phyloP scores from a whole-genome alignment of 2,888 invertebrate genomes.

The Clanis bilineata region DNA sequence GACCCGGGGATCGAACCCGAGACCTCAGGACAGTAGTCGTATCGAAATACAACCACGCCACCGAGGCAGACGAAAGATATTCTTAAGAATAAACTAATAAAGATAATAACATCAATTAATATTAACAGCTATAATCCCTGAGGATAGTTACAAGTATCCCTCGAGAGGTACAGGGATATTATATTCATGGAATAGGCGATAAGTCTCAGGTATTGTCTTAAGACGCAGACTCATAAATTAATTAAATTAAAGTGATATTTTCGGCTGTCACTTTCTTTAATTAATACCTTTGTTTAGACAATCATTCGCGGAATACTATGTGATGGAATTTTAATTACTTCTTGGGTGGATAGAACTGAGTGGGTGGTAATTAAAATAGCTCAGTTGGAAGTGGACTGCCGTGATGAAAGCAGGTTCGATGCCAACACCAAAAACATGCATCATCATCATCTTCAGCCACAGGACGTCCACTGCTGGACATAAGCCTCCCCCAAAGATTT shows the following conservation, averaged over 20 bases:
- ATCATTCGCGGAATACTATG: background rate
- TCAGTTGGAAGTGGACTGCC: too few species aligned
- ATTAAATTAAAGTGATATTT: conserved; percentile 1
- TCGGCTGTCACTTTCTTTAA: background rate
- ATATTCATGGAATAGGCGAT: background rate
- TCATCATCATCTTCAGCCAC: too few species aligned
- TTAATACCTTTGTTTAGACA: background rate
- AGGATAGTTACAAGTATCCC: background rate
- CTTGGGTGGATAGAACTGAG: too few species aligned
- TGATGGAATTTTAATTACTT: too few species aligned
- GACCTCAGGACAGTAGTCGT: too few species aligned
- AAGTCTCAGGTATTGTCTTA: background rate
- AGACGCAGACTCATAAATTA: background rate
- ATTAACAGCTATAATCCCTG: background rate
- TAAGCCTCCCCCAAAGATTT: too few species aligned
- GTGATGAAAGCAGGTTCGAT: too few species aligned
- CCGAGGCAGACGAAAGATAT: background rate
- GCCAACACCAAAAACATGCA: too few species aligned
- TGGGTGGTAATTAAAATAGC: too few species aligned
- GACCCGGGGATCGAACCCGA: too few species aligned
- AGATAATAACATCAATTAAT: background rate
- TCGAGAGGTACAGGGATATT: background rate
- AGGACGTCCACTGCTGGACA: too few species aligned
- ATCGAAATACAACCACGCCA: too few species aligned
- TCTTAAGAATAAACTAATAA: background rate